These are phyloP conservation scores for Acrobasis suavella DNA, from an alignment of 2,888 invertebrate genomes.

Conservation along the genomic window DNA sequence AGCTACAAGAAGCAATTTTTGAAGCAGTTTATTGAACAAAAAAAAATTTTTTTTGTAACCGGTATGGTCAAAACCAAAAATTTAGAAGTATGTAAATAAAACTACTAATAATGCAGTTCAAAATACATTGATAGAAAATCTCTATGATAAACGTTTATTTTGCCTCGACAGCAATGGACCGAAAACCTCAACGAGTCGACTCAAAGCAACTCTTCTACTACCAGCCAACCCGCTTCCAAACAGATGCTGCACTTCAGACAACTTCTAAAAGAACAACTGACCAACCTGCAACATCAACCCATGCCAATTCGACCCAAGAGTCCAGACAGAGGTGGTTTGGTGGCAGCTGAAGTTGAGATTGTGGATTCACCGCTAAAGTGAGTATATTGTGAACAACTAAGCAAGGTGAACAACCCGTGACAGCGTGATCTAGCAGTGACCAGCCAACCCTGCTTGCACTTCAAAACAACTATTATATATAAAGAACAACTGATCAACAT, in stretches of 20 bases:
- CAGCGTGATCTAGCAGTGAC: too few relatives aligned
- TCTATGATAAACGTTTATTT: not conserved
- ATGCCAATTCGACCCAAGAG: constrained; percentile 35
- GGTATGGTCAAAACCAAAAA: too few relatives aligned
- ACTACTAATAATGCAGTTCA: not conserved
- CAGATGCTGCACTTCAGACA: constrained; percentile 68
- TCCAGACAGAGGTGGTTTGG: constrained; percentile 53
- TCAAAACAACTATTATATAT: constrained; percentile 49
- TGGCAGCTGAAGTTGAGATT: constrained; percentile 64
- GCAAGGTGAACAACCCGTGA: too few relatives aligned
- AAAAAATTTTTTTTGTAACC: too few relatives aligned
- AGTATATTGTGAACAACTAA: constrained; percentile 36
- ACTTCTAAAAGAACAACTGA: constrained; percentile 61
- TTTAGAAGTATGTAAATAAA: too few relatives aligned
- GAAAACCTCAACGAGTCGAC: constrained; percentile 67
- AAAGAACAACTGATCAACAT: constrained; percentile 60
- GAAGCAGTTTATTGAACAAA: too few relatives aligned
- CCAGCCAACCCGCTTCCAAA: constrained; percentile 69
- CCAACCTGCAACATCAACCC: constrained; percentile 45
- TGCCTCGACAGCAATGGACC: constrained; percentile 40
- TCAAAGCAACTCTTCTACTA: constrained; percentile 63
- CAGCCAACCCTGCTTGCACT: too few relatives aligned
- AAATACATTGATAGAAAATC: not conserved
- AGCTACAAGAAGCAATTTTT: too few relatives aligned
- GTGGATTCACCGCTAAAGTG: constrained; percentile 72